Percentiles rank a stretch among this genome's conserved stretches.
Conservation (phyloP, 2,797 vertebrate species). For the Liparis tanakae region DNA sequence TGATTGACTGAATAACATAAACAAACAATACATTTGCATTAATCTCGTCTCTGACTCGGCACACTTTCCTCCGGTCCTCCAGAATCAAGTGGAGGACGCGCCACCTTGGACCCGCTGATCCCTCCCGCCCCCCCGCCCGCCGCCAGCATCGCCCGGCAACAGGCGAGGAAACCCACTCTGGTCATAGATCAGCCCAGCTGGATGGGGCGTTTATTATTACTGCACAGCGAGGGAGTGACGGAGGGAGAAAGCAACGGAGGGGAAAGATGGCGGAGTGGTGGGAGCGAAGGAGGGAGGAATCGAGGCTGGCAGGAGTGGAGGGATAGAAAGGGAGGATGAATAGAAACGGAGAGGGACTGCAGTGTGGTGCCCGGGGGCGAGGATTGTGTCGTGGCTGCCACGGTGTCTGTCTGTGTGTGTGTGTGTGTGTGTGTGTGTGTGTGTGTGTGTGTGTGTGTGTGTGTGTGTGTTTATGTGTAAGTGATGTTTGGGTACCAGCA, state of each 20-base stretch:
- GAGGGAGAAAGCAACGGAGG: constrained; percentile 69
- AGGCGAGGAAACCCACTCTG: constrained; percentile 75
- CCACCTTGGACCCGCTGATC: constrained; percentile 66
- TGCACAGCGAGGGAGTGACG: constrained; percentile 72
- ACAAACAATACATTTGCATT: no score
- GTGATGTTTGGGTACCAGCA: neutral
- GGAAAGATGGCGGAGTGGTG: constrained; percentile 55
- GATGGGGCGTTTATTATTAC: constrained; percentile 78
- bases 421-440: constrained; percentile 35
- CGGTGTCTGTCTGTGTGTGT: constrained; percentile 43
- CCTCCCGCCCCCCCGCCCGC: constrained; percentile 33
- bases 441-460: neutral
- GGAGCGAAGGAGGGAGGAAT: constrained; percentile 53
- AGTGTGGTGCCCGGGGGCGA: constrained; percentile 37
- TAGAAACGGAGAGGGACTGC: constrained; percentile 31
- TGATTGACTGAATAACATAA: no score
- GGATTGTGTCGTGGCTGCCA: constrained; percentile 48
- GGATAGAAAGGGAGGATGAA: constrained; percentile 31
- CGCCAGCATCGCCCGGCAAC: constrained; percentile 72
- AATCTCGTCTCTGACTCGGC: constrained; percentile 36
- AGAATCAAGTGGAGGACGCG: constrained; percentile 36
- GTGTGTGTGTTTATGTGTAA: constrained; percentile 17
- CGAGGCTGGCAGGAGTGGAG: constrained; percentile 52
- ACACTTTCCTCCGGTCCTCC: constrained; percentile 31
- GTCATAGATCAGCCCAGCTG: constrained; percentile 74